These are phyloP conservation scores for Branchinecta lynchi DNA, from an alignment of 1,140 invertebrate genomes.

Conservation along the genomic window DNA sequence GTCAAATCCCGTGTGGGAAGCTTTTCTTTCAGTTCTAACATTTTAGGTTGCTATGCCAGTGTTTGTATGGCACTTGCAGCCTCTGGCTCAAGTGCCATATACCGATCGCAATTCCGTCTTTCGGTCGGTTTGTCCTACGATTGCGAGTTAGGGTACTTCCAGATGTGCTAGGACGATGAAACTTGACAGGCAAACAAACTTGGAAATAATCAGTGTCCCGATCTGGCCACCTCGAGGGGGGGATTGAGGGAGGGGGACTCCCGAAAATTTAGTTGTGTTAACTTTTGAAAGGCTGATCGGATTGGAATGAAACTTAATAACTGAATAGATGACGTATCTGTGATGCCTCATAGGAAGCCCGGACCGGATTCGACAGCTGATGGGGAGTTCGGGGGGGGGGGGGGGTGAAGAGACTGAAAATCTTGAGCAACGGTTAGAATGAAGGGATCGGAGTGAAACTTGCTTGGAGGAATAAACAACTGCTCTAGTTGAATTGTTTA, in stretches of 20 bases:
- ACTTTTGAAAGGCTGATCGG: not conserved
- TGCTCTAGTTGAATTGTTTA: not conserved
- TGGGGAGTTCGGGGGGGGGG: not conserved
- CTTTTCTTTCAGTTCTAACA: too few relatives aligned
- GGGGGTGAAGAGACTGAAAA: too few relatives aligned
- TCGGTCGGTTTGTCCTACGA: too few relatives aligned
- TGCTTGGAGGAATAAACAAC: not conserved
- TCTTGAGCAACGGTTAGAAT: not conserved
- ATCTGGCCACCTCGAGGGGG: not conserved
- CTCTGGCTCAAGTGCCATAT: too few relatives aligned
- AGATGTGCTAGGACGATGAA: too few relatives aligned
- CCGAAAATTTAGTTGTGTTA: not conserved
- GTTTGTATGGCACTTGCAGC: too few relatives aligned
- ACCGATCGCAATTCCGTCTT: too few relatives aligned
- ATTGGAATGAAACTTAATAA: not conserved
- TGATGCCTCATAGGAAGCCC: not conserved
- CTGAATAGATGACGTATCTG: not conserved
- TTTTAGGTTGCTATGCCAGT: too few relatives aligned
- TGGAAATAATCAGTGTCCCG: too few relatives aligned
- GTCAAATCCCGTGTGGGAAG: too few relatives aligned
- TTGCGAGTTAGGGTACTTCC: too few relatives aligned
- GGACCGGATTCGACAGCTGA: not conserved
- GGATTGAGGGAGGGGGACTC: slow-evolving; percentile 1
- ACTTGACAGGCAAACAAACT: too few relatives aligned
- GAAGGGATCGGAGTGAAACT: slow-evolving; percentile 8